Percentiles rank a stretch among this genome's conserved stretches.
phyloP scores from a whole-genome alignment of 35 echinoderm and acorn worm species.

The Apostichopus parvimensis region DNA sequence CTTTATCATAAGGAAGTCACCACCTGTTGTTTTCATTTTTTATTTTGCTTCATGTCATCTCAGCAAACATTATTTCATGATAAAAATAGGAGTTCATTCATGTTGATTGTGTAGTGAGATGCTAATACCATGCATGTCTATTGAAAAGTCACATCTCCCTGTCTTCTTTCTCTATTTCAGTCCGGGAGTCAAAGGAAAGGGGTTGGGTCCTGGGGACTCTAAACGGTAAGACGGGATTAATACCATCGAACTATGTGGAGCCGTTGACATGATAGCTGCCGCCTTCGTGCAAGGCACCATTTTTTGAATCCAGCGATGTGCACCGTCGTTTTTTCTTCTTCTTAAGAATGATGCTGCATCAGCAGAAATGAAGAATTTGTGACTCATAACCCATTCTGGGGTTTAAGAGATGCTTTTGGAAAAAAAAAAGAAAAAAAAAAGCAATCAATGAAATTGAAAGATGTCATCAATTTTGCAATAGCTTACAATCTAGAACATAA shows the following conservation, averaged over 20 bases:
- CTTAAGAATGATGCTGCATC: not conserved
- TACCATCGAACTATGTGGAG: constrained; percentile 98
- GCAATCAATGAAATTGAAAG: not conserved
- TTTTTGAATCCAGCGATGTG: not conserved
- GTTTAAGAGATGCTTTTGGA: not conserved
- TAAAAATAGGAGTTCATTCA: too few relatives aligned
- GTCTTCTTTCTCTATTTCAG: constrained; percentile 57
- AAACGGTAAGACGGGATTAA: constrained; percentile 89
- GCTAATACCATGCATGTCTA: too few relatives aligned
- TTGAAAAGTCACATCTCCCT: too few relatives aligned
- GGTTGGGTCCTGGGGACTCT: constrained; percentile 96
- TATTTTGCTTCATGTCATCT: too few relatives aligned
- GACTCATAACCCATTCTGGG: not conserved
- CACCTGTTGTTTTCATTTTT: too few relatives aligned
- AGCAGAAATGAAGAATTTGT: not conserved
- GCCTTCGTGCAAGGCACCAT: not conserved
- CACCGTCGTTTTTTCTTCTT: not conserved
- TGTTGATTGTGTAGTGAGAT: too few relatives aligned
- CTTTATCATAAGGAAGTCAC: too few relatives aligned
- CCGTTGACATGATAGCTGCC: constrained; percentile 61
- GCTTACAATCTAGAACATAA: not conserved
- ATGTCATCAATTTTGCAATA: not conserved
- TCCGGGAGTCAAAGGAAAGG: constrained; percentile 88
- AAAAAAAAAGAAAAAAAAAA: not conserved
- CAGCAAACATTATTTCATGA: too few relatives aligned